A percentile compares a stretch with the other conserved stretches of the same genome.
Evolutionary conservation across 1,140 invertebrate genomes (phyloP).

Genomic region (Gryllus bimaculatus): DNA sequence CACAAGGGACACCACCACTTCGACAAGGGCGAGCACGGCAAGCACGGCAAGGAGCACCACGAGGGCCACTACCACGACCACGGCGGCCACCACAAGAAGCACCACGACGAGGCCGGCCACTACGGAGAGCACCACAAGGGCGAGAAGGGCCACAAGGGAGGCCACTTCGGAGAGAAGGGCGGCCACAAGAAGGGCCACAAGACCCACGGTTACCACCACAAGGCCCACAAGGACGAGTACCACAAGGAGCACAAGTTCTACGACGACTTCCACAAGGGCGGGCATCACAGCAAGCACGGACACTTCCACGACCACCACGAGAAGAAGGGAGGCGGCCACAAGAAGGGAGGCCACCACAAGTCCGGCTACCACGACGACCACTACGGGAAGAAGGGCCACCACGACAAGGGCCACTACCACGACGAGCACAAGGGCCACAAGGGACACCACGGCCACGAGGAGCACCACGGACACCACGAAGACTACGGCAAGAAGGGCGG

Average conservation of each 20-base stretch:
- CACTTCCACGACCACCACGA: slow-evolving; percentile 57
- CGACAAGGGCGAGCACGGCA: slow-evolving; percentile 57
- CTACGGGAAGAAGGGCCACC: slow-evolving; percentile 61
- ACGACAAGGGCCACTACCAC: slow-evolving; percentile 64
- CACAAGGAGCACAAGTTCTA: slow-evolving; percentile 78
- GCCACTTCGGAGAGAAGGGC: slow-evolving; percentile 39
- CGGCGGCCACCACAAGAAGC: slow-evolving; percentile 52
- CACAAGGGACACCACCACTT: slow-evolving; percentile 56
- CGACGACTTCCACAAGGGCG: slow-evolving; percentile 68
- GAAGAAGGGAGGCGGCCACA: slow-evolving; percentile 56
- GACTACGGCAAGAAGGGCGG: slow-evolving; percentile 57
- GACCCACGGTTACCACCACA: slow-evolving; percentile 29
- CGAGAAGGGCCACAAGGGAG: slow-evolving; percentile 52
- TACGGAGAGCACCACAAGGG: slow-evolving; percentile 40
- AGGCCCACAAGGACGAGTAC: slow-evolving; percentile 70
- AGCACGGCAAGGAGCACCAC: slow-evolving; percentile 60
- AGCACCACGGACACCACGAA: slow-evolving; percentile 52
- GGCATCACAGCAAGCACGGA: slow-evolving; percentile 56
- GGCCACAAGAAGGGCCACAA: slow-evolving; percentile 69
- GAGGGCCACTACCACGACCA: slow-evolving; percentile 50
- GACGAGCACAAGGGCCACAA: slow-evolving; percentile 66
- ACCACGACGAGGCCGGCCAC: slow-evolving; percentile 43
- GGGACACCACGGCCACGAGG: slow-evolving; percentile 55
- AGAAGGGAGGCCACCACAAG: slow-evolving; percentile 61
- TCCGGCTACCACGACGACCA: slow-evolving; percentile 58